These are phyloP conservation scores for Drosophila vallismaia DNA, from an alignment of 2,888 invertebrate species.

Conservation along the genomic window DNA sequence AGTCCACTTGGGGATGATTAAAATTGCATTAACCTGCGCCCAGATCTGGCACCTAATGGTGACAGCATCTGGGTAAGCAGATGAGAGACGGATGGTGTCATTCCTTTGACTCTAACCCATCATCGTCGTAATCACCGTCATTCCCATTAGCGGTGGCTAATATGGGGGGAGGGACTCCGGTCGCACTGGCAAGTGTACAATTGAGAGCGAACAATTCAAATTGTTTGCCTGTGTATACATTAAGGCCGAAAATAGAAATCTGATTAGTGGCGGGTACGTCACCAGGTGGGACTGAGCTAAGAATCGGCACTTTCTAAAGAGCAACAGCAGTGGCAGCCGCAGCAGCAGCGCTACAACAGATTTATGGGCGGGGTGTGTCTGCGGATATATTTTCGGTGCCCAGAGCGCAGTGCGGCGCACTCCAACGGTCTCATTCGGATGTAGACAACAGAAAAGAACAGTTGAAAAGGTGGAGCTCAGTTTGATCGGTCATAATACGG, in stretches of 20 bases:
- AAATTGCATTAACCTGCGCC: conserved; percentile 52
- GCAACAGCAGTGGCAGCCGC: conserved; percentile 7
- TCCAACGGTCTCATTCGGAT: conserved; percentile 65
- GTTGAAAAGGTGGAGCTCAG: conserved; percentile 38
- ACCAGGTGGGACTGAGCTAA: conserved; percentile 66
- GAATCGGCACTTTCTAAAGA: conserved; percentile 1
- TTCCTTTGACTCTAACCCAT: conserved; percentile 39
- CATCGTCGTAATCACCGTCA: conserved; percentile 40
- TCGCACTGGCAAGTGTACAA: conserved; percentile 48
- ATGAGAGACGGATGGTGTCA: conserved; percentile 17
- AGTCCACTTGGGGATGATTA: conserved; percentile 48
- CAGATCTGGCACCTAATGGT: conserved; percentile 55
- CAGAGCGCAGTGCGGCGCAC: conserved; percentile 54
- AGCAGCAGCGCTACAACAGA: conserved; percentile 31
- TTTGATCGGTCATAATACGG: conserved; percentile 4
- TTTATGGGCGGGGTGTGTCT: conserved; percentile 54
- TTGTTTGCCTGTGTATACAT: conserved; percentile 57
- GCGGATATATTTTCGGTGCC: conserved; percentile 33
- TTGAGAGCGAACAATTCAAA: conserved; percentile 64
- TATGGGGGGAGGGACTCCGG: conserved; percentile 8
- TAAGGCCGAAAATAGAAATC: conserved; percentile 68
- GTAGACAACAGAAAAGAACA: conserved; percentile 61
- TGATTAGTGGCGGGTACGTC: conserved; percentile 75
- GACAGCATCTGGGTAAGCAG: conserved; percentile 29
- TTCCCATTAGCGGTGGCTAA: background rate